phyloP scores from a whole-genome alignment of 2,797 vertebrate genomes.

The Mormyrus hasselquistii region DNA sequence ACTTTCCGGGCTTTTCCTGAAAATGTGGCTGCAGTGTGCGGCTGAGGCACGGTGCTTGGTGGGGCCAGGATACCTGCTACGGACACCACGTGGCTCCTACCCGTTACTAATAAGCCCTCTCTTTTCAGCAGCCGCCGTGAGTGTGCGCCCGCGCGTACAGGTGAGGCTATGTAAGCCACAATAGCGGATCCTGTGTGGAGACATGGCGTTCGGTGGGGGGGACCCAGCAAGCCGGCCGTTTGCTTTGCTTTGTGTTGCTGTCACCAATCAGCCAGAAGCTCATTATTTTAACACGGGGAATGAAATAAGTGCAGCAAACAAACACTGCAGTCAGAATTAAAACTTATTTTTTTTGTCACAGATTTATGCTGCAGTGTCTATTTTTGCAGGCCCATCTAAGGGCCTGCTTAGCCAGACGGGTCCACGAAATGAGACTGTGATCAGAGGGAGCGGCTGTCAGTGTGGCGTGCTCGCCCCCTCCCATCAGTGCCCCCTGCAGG shows the following conservation, averaged over 20 bases:
- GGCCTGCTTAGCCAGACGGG: background rate
- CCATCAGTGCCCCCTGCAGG: background rate
- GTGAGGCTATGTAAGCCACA: constrained; percentile 68
- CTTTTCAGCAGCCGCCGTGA: constrained; percentile 48
- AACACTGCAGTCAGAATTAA: constrained; percentile 15
- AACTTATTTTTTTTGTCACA: background rate
- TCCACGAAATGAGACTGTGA: background rate
- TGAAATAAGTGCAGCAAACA: constrained; percentile 22
- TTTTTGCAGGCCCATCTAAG: background rate
- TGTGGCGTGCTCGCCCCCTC: background rate
- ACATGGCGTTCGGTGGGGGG: constrained; percentile 26
- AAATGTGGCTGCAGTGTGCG: constrained; percentile 40
- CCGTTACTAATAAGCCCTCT: constrained; percentile 68
- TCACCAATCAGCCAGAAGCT: constrained; percentile 35
- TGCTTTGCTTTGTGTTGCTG: constrained; percentile 38
- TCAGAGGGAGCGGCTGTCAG: background rate
- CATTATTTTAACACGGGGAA: constrained; percentile 36
- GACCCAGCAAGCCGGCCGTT: constrained; percentile 26
- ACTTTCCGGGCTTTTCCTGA: constrained; percentile 45
- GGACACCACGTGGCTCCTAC: background rate
- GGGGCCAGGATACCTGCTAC: constrained; percentile 20
- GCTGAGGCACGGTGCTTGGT: constrained; percentile 35
- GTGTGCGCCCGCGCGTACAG: constrained; percentile 65
- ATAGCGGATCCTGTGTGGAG: constrained; percentile 57
- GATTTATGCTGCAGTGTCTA: background rate